Base-by-base conservation (phyloP, 2,888 invertebrate species). In the Meteorus colon region DNA sequence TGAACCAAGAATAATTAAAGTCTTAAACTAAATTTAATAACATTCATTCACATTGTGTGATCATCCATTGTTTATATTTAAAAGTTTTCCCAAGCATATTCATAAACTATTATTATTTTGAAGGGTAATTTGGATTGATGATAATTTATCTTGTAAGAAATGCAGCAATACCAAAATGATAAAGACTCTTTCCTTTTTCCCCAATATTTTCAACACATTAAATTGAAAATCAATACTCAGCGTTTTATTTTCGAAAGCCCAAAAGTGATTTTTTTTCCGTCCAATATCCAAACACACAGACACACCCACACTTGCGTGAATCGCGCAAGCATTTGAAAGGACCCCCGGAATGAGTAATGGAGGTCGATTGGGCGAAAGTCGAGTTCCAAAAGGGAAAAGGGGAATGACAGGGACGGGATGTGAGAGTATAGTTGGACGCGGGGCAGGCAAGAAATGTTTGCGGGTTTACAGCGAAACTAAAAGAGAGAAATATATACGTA, bases 271-370 rank as follows among this genome's bases (percentile, higher is more conserved):
- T 59, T 67, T 67, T 67, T 31, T 67, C 55, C 24, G 48, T 66
- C 65, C 16, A 29, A 63, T 66, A 34, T 65, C 12, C 48, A 63
- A 72, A 41, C 19, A 55, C n/a, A 55, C 55, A 19, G n/a, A 55
- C 24, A 55, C 29, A 29, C 29, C 37, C 24, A 41, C 41, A n/a
- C 19, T 62, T 19, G 59, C 31, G 37, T 55, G 34, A 59, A 62
- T 62, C 5, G 55, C 55, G 2, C 14, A 12, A 60, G 27, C 24
- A 77, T 81, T 75, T 71, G 77, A 70, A 78, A 78, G 76, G 62
- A 79, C 77, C 79, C 75, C 78, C 77, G 81, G 81, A 84, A 83
- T 83, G 83, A 83, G 77, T 83, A 83, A 83, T 83, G 84, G 83
- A 80, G 60, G 55, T 66, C 67, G 66, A 73, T 73, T 37, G 51